phyloP scores from a whole-genome alignment of 2,888 invertebrate genomes.

The Morpho deidamia region DNA sequence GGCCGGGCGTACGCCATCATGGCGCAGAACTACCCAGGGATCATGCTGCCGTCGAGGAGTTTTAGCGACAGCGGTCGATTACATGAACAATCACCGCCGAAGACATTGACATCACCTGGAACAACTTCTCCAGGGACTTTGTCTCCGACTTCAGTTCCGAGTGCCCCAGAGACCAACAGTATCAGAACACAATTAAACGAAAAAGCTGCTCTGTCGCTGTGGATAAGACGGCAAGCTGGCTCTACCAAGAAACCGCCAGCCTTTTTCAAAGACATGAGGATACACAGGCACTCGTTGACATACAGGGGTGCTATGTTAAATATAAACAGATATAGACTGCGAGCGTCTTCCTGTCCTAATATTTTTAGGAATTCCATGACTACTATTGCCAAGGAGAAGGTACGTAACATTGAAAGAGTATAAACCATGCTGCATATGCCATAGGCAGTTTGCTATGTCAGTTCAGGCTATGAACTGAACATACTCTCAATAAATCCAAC shows the following conservation, averaged over 20 bases:
- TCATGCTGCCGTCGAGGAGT: conserved; percentile 84
- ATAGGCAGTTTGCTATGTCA: too few species aligned
- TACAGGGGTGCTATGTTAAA: conserved; percentile 92
- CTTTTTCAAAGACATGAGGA: conserved; percentile 84
- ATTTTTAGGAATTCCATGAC: conserved; percentile 92
- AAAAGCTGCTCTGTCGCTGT: conserved; percentile 74
- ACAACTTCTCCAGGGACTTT: conserved; percentile 40
- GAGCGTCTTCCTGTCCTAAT: conserved; percentile 94
- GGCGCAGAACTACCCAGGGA: conserved; percentile 85
- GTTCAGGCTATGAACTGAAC: too few species aligned
- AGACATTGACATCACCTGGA: conserved; percentile 48
- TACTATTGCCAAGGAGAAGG: conserved; percentile 89
- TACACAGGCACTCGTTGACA: conserved; percentile 88
- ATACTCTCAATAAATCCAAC: too few species aligned
- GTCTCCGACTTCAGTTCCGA: conserved; percentile 44
- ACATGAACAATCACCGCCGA: conserved; percentile 60
- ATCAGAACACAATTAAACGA: conserved; percentile 41
- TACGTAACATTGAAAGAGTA: conserved; percentile 27
- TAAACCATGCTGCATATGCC: too few species aligned
- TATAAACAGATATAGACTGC: conserved; percentile 86
- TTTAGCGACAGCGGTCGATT: conserved; percentile 81
- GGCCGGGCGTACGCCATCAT: conserved; percentile 85
- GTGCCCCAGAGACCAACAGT: conserved; percentile 32
- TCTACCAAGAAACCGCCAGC: conserved; percentile 78
- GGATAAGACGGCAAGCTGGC: conserved; percentile 72